Evolutionary conservation across 2,888 invertebrate species (phyloP).

Genomic region (Antitype chi): DNA sequence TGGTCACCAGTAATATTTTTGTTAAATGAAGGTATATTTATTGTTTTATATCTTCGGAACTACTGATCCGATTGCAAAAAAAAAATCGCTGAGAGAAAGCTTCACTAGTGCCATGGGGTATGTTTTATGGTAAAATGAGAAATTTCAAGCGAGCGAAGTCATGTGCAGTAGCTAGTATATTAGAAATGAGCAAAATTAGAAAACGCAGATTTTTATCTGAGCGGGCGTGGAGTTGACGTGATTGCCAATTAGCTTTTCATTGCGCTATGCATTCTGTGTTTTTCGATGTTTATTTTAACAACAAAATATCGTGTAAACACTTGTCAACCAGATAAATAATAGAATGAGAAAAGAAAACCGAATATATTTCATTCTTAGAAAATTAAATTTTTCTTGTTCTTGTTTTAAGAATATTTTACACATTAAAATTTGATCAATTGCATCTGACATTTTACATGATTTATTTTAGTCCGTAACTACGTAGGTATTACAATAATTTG

Average conservation of each 20-base stretch:
- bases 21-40: too few species aligned
- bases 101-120: not conserved
- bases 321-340: not conserved
- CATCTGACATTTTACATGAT: not conserved
- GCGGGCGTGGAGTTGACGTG: not conserved
- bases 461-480: not conserved
- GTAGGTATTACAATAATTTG: too few species aligned
- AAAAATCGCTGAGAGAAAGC: not conserved
- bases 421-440: not conserved
- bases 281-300: not conserved
- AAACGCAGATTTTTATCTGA: constrained; percentile 11
- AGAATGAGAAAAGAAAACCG: not conserved
- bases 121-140: not conserved
- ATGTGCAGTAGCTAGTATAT: not conserved
- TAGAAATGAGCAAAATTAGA: constrained; percentile 21
- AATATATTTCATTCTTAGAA: not conserved
- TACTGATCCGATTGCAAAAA: not conserved
- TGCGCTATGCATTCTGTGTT: constrained; percentile 11
- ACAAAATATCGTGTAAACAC: not conserved
- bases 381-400: not conserved
- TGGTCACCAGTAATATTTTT: too few species aligned
- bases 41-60: too few species aligned
- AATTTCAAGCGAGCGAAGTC: not conserved
- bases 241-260: constrained; percentile 5
- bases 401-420: too few species aligned